These are phyloP conservation scores for Parthenolecanium corni DNA, from an alignment of 2,888 invertebrate species.

Conservation along the genomic window DNA sequence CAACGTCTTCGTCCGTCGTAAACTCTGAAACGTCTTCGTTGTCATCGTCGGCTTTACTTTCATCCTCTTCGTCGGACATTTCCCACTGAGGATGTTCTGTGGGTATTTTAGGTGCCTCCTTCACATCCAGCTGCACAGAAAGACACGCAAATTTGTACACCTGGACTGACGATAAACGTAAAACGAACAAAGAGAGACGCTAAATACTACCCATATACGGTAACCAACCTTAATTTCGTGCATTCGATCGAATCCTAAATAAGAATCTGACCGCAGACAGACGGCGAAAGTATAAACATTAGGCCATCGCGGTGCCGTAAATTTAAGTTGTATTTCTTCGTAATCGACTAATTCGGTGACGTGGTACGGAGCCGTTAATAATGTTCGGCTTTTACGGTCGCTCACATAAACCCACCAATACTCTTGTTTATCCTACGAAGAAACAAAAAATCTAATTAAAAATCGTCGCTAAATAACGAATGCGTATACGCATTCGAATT, in stretches of 20 bases:
- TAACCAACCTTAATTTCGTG: conserved; percentile 72
- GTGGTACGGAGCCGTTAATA: conserved; percentile 86
- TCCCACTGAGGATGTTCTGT: conserved; percentile 97
- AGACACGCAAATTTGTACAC: conserved; percentile 16
- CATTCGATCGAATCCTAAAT: conserved; percentile 90
- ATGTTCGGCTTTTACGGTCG: conserved; percentile 81
- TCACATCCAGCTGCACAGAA: conserved; percentile 68
- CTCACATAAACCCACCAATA: conserved; percentile 99
- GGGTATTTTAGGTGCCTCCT: conserved; percentile 84
- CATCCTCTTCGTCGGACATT: conserved; percentile 83
- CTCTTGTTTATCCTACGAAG: conserved; percentile 72
- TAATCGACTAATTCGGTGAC: conserved; percentile 80
- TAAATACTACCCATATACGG: too few species aligned
- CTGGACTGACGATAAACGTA: not conserved
- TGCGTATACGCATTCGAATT: too few species aligned
- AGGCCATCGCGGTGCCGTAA: conserved; percentile 90
- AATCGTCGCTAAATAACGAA: too few species aligned
- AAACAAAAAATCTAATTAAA: too few species aligned
- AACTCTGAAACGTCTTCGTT: conserved; percentile 53
- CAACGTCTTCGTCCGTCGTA: conserved; percentile 55
- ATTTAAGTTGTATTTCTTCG: conserved; percentile 88
- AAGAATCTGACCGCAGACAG: conserved; percentile 90
- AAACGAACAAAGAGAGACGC: not conserved
- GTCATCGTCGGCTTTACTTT: conserved; percentile 49
- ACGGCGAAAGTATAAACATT: conserved; percentile 87